A percentile compares a stretch with the other conserved stretches of the same genome.
phyloP scores from a whole-genome alignment of 2,113 vertebrate genomes.

The Mormyrus lacerda region DNA sequence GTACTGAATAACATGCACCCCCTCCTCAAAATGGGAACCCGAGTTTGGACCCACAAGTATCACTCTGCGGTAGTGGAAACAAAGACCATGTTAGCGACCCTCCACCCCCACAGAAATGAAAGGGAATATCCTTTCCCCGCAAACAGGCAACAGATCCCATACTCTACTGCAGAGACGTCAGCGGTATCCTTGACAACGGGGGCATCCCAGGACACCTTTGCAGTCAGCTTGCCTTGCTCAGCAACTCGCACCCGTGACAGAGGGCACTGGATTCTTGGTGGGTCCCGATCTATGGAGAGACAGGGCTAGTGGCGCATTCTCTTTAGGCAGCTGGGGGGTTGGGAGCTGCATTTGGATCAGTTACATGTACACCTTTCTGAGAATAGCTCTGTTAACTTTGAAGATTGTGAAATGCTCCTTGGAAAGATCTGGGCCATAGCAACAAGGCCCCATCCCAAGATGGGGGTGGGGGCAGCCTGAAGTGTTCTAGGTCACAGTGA shows the following conservation, averaged over 20 bases:
- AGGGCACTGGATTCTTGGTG: conserved; percentile 87
- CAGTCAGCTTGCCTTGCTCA: conserved; percentile 80
- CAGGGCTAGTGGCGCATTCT: background rate
- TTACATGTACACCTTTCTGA: background rate
- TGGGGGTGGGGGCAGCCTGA: background rate
- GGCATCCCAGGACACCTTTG: conserved; percentile 76
- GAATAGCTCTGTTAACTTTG: background rate
- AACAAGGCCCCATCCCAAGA: background rate
- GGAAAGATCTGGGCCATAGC: conserved; percentile 17
- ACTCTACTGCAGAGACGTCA: conserved; percentile 75
- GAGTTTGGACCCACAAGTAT: conserved; percentile 72
- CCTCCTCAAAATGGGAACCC: conserved; percentile 75
- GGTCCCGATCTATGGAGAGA: conserved; percentile 73
- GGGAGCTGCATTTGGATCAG: background rate
- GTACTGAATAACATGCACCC: conserved; percentile 76
- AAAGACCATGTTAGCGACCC: background rate
- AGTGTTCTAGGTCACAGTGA: background rate
- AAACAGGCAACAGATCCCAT: conserved; percentile 25
- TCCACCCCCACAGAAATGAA: conserved; percentile 4
- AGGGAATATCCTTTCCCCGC: background rate
- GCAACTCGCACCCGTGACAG: conserved; percentile 78
- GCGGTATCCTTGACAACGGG: conserved; percentile 81
- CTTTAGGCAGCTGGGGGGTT: background rate
- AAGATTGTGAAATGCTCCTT: background rate
- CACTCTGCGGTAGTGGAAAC: conserved; percentile 55